phyloP scores from a whole-genome alignment of 2,113 vertebrate species.

The Picathartes gymnocephalus region DNA sequence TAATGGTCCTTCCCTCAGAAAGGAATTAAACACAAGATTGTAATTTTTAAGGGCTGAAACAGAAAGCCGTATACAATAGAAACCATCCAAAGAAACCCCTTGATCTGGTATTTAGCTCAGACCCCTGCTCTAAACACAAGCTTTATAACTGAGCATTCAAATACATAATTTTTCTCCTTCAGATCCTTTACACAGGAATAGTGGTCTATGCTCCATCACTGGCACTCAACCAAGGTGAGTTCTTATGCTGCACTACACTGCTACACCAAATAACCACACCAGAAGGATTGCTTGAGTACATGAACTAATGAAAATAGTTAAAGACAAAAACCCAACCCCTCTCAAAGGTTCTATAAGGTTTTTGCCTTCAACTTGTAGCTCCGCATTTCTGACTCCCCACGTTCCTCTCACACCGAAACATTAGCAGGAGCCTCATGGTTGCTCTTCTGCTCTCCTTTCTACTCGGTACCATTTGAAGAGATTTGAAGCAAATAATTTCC shows the following conservation, averaged over 20 bases:
- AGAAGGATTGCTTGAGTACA: neutral
- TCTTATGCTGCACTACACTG: neutral
- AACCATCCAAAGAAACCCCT: neutral
- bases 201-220: constrained; percentile 83
- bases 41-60: neutral
- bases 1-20: neutral
- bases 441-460: neutral
- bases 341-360: neutral
- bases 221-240: constrained; percentile 87
- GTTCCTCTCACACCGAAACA: too few species aligned
- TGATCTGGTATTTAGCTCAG: neutral
- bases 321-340: neutral
- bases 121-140: neutral
- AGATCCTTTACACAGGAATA: constrained; percentile 83
- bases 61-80: neutral
- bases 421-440: fast-evolving
- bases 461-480: neutral
- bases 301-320: neutral
- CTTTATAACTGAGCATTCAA: neutral
- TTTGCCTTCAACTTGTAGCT: neutral
- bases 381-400: neutral
- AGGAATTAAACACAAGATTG: neutral
- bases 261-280: neutral
- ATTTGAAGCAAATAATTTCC: neutral
- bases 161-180: neutral